Evolutionary conservation across 2,888 invertebrate species (phyloP), one percentile per base, ranked within the genome.

Genomic region (Abrostola tripartita): DNA sequence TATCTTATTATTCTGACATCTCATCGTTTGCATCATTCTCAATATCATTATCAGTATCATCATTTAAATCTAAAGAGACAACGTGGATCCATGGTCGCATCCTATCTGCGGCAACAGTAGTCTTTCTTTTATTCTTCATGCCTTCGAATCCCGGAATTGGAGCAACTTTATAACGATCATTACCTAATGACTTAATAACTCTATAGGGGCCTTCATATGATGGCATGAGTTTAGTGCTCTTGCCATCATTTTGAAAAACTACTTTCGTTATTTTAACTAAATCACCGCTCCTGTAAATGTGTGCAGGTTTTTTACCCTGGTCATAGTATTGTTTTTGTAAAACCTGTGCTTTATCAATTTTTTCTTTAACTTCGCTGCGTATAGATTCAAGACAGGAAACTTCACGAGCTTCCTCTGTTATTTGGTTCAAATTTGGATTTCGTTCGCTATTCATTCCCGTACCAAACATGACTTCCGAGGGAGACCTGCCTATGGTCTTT

Each of bases 151-250:
- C 62, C 1, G 62, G 51, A 8, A 62, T 52, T 37, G 55, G 47
- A n/a, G 56, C 52, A 1, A 62, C 49, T 40, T 38, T 55, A 47
- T 74, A 78, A 0, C 70, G 61, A 44, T 76, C 77, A 7, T 72
- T 76, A 9, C 69, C 74, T 49, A 76, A 35, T 35, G 68, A 47
- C n/a, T 36, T 47, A 4, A 38, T 10, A 1, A 79, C 65, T 11
- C 65, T 51, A 56, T 62, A 79, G 1, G 79, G 77, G 1, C 76
- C 75, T 41, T 53, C 53, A 49, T 67, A 76, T 0, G 65, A 35
- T 0, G 77, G 73, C 37, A 76, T 42, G 0, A 78, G 60, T n/a
- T 79, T 79, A 5, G 58, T 78, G 50, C 78, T 81, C 24, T 78
- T 64, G 0, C 80, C 80, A 5, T 80, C 61, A 53, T 78, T 78